phyloP scores from a whole-genome alignment of 2,113 vertebrate genomes.

The Caranx ignobilis region DNA sequence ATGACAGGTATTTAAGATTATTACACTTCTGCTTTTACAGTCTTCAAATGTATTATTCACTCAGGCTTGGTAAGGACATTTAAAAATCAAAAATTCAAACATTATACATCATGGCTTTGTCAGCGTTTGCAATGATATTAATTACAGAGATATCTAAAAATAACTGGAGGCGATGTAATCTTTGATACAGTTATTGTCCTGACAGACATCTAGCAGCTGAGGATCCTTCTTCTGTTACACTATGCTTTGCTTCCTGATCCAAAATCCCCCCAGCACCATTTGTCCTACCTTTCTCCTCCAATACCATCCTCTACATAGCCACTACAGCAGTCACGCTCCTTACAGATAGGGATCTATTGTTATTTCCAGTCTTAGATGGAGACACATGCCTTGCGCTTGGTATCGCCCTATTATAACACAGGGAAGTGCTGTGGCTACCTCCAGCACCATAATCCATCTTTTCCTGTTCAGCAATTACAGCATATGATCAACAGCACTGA shows the following conservation, averaged over 20 bases:
- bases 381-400: not conserved
- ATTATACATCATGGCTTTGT: not conserved
- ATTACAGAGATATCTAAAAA: not conserved
- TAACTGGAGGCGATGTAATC: not conserved
- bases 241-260: conserved; percentile 24
- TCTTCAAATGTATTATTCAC: not conserved
- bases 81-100: not conserved
- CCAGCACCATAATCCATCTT: not conserved
- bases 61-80: not conserved
- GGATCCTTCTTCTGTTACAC: not conserved
- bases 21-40: not conserved
- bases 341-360: not conserved
- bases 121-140: conserved; percentile 9
- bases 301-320: not conserved
- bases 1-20: conserved; percentile 13
- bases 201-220: not conserved
- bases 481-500: conserved; percentile 17
- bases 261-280: not conserved
- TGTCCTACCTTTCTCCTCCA: not conserved
- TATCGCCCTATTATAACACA: no score
- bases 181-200: not conserved
- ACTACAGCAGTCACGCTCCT: not conserved
- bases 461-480: not conserved
- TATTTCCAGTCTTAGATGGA: no score
- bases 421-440: not conserved